Evolutionary conservation across 2,888 invertebrate genomes (phyloP), one percentile per base, ranked within the genome.

Genomic region (Cylloceria caligata): DNA sequence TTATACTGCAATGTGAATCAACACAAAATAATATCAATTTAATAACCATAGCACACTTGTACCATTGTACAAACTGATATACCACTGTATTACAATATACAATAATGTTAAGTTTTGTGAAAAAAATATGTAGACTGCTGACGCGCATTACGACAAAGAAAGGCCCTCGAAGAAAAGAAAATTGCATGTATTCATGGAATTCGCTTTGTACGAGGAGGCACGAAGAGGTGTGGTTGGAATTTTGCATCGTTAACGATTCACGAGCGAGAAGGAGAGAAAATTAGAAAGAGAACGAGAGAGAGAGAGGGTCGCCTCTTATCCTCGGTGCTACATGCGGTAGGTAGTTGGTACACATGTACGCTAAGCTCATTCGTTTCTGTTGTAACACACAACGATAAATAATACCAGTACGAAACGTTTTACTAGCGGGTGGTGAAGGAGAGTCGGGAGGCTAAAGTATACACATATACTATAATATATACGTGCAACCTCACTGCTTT

Each of bases 211-310:
- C n/a, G n/a, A n/a, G n/a, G 47, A 39, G 64, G 55, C 47, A 62
- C 24, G 36, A 71, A 36, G 64, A 57, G 36, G 65, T 47, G 69
- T 21, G 69, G 55, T n/a, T 52, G 47, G 72, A 72, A 77, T 77
- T 81, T 77, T 77, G 81, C 76, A 62, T 76, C 81, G 76, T 76
- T 72, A 68, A 76, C 72, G 68, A 76, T 72, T 73, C 67, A 42
- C 52, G 45, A 52, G 47, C 19, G 21, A 11, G 27, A 45, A 4
- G n/a, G 45, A 42, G 67, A 42, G 45, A n/a, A 30, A 30, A 6
- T n/a, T n/a, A 6, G 30, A 19, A n/a, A 49, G 55, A 34, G 42
- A 45, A 13, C 42, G 2, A 55, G 27, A n/a, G 13, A 16, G 19
- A 47, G 55, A 34, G 49, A 52, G 21, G 45, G 1, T 36, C 24